Conservation (phyloP, 2,888 invertebrate genomes). For the Phytoseiulus persimilis region DNA sequence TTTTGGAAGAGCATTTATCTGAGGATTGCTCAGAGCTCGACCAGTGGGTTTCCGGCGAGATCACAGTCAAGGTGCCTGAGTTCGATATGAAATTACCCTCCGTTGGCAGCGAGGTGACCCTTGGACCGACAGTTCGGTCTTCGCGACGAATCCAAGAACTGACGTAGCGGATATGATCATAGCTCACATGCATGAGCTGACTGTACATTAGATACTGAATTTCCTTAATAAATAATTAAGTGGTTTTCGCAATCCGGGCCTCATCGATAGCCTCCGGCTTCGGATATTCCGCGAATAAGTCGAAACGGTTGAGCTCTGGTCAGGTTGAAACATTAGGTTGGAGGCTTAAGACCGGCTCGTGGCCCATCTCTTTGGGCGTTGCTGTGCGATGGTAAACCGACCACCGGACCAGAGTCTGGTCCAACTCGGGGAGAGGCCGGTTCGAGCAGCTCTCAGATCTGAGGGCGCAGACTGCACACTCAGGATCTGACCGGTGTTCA, state of each 20-base stretch:
- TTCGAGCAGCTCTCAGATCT: background rate
- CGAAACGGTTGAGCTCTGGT: background rate
- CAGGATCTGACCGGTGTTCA: slow-evolving; percentile 5
- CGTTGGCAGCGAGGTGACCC: background rate
- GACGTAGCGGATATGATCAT: background rate
- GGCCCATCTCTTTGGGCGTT: background rate
- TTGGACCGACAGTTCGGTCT: background rate
- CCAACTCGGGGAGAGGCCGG: background rate
- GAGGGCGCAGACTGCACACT: background rate
- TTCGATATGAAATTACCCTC: slow-evolving; percentile 10
- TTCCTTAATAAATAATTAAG: background rate
- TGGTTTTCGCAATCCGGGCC: background rate
- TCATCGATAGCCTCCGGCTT: background rate
- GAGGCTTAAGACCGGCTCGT: background rate
- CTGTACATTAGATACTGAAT: background rate
- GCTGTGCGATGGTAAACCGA: background rate
- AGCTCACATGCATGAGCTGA: too few species aligned
- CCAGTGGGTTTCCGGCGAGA: background rate
- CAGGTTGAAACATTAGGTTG: background rate
- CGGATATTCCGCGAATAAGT: background rate
- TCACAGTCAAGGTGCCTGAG: background rate
- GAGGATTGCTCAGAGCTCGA: slow-evolving; percentile 8
- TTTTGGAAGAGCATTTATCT: slow-evolving; percentile 6
- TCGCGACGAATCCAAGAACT: slow-evolving; percentile 10
- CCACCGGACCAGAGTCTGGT: background rate